Conservation (phyloP, 2,888 invertebrate species). For the Zelleria hepariella region DNA sequence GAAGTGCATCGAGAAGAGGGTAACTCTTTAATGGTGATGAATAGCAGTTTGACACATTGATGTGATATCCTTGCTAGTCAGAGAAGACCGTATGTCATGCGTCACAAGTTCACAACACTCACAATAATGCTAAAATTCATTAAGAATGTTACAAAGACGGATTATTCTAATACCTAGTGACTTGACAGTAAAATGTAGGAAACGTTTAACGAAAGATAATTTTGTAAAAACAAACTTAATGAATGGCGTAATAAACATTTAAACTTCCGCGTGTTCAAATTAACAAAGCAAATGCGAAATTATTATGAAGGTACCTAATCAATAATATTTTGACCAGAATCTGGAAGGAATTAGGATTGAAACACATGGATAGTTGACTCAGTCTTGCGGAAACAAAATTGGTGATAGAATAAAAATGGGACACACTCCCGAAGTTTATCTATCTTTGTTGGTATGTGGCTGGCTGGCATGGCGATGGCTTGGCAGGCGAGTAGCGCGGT, state of each 20-base stretch:
- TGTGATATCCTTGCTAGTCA: too few species aligned
- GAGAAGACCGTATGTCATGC: too few species aligned
- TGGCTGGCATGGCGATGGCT: conserved; percentile 26
- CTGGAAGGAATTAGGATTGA: background rate
- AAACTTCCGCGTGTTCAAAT: conserved; percentile 7
- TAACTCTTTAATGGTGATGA: too few species aligned
- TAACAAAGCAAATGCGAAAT: conserved; percentile 36
- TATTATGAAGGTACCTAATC: too few species aligned
- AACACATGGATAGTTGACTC: background rate
- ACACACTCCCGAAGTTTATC: conserved; percentile 62
- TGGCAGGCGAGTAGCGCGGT: too few species aligned
- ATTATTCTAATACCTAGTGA: too few species aligned
- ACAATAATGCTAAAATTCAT: too few species aligned
- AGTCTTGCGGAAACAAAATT: conserved; percentile 49
- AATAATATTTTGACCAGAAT: background rate
- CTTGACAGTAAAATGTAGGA: background rate
- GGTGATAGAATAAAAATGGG: conserved; percentile 53
- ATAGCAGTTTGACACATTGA: too few species aligned
- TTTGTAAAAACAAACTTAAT: conserved; percentile 26
- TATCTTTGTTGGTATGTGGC: conserved; percentile 34
- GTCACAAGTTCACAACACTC: too few species aligned
- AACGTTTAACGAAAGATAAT: background rate
- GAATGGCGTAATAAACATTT: conserved; percentile 17
- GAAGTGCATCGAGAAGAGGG: too few species aligned
- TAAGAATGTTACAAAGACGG: background rate